Evolutionary conservation across 2,113 vertebrate genomes (phyloP), one percentile per base, ranked within the genome.

Genomic region (Cavia aperea): DNA sequence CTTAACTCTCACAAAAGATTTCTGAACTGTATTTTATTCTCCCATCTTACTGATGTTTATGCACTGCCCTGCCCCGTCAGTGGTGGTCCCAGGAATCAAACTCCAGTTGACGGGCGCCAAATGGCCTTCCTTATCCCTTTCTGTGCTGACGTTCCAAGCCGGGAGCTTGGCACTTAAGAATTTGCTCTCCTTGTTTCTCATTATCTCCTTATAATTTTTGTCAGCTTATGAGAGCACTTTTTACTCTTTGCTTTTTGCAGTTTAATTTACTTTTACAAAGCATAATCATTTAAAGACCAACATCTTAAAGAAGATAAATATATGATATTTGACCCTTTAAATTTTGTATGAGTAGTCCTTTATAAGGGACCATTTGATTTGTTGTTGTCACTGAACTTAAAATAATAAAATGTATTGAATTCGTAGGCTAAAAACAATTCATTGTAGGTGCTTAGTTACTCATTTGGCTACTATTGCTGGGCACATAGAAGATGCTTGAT

Each of bases 191-290:
- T 33, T 66, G 43, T 43, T 91, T 58, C 70, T 82, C 60, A 18
- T 88, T 90, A n/a, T n/a, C 87, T 70, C 43, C 7, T 81, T 19
- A 60, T 60, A 51, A 58, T 81, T 56, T 56, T 87, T 78, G 2
- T 36, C 26, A 72, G 46, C 56, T 72, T 81, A 78, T 16, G 49
- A 88, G 63, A 72, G 23, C 54, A 60, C 89, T 91, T 94, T 81
- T 49, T 75, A 54, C 56, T 51, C 73, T 65, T 83, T 88, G 33
- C 46, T 63, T 91, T 96, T 78, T 43, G n/a, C 66, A 63, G 63
- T 65, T 91, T 87, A 79, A 82, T 83, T 79, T 95, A 54, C 29
- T 24, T 66, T 95, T 85, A 70, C 36, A 94, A 83, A 51, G 49
- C 70, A 78, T 36, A 81, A 72, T 85, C 79, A 49, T 51, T 75